Evolutionary conservation across 1,140 invertebrate species (phyloP), one percentile per base, ranked within the genome.

Genomic region (Bombus turneri): DNA sequence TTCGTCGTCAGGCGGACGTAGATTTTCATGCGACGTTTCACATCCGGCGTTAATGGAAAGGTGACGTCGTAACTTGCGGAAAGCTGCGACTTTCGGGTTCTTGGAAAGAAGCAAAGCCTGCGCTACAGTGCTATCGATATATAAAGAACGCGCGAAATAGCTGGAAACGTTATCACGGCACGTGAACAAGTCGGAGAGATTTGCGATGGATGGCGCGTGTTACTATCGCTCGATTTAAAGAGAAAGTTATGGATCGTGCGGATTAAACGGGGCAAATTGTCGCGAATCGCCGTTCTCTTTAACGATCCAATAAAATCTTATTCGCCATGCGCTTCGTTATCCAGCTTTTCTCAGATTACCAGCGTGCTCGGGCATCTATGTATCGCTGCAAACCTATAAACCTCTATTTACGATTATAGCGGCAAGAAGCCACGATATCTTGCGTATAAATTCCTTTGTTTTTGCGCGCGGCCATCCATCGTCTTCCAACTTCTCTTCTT

Each of bases 171-270:
- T 53, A 37, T 80, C 78, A 41, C 39, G 75, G 1, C 28, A 13
- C 62, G n/a, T 77, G 81, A 66, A 87, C 59, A 57, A 88, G 78
- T 41, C 37, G 13, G 0, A 25, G 25, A 69, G 71, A 82, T 62
- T 68, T 79, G 71, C 57, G 74, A 62, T 9, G 66, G 59, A 12
- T 68, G n/a, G 62, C 64, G 47, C 31, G 47, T 62, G 25, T 39
- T 71, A 25, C n/a, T n/a, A 78, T 62, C 57, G 31, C 68, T 47
- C 64, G 68, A 80, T 41, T 34, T 83, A 84, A 88, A 82, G 62
- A 78, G 83, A 88, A 89, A 88, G 87, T 86, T 28, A 69, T 73
- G 47, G 15, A 88, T 88, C 76, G 57, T 31, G 12, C 34, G 31
- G 9, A 59, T 81, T 85, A 85, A 81, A 59, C 66, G 72, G 77